Base-by-base conservation (phyloP, 2,113 vertebrate genomes). In the Hucho hucho region DNA sequence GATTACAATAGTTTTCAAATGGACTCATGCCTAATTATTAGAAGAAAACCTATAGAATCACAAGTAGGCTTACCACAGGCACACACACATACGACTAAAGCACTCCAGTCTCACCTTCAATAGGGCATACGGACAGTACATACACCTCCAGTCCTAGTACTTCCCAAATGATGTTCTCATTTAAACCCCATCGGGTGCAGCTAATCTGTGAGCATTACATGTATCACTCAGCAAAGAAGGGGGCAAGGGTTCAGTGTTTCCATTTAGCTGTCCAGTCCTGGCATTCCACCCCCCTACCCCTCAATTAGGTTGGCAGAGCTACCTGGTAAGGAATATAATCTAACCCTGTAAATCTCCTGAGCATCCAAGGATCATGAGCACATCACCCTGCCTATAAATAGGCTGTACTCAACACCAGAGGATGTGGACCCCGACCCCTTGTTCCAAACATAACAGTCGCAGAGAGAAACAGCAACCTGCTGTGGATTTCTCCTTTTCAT, bases 341-440 rank as follows among this genome's bases (percentile, higher is more conserved):
- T 75, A 76, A 72, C 75, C 70, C 73, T 76, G 61, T 70, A 81
- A 79, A 84, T 75, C 76, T 86, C 79, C 58, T 4, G 70, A 69
- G 79, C 69, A 75, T 18, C 70, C 53, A 63, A 56, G 47, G 77
- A 83, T 79, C 73, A 79, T 74, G 43, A 79, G 73, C 73, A 84
- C 79, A 74, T 81, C 73, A 71, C 65, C 71, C 66, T 18, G 59
- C 73, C 76, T 83, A 89, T 81, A 79, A 90, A 89, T 82, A 89
- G 75, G 69, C 9, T 0, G 47, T 73, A 56, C 73, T 73, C 71
- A 85, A 53, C 73, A 77, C 78, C 63, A 77, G 29, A 83, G 47
- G 68, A 67, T 28, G 47, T 59, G 59, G 64, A 73, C 53, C 20
- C 61, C 63, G 14, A 53, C 49, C 47, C 47, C 11, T 49, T 49